phyloP scores from a whole-genome alignment of 2,113 vertebrate species.

The Varanus salvator region DNA sequence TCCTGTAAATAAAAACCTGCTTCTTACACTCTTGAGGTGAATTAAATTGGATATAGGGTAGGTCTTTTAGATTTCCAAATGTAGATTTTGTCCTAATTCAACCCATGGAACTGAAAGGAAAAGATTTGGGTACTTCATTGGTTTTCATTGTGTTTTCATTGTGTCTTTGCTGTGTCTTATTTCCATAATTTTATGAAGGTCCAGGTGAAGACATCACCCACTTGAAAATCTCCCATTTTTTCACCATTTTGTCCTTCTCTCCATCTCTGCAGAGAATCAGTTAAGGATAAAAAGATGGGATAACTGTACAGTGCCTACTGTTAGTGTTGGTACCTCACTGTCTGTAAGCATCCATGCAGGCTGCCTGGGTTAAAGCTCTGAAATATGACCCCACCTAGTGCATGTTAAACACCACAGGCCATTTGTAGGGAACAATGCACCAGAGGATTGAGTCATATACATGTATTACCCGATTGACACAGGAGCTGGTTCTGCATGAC shows the following conservation, averaged over 20 bases:
- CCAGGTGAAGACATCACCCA: no score
- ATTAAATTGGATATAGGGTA: background rate
- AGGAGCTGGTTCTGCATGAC: background rate
- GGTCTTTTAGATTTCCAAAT: background rate
- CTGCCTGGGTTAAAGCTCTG: background rate
- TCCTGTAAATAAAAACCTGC: background rate
- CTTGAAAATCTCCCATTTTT: no score
- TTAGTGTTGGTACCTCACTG: no score
- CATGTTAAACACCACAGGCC: background rate
- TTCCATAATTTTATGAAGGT: no score
- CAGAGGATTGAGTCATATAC: background rate
- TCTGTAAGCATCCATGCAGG: no score
- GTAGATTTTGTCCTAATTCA: background rate
- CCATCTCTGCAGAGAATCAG: no score
- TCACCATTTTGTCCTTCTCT: no score
- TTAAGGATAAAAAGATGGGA: no score
- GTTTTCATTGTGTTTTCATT: no score
- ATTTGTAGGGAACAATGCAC: background rate
- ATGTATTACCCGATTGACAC: background rate
- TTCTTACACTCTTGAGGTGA: background rate
- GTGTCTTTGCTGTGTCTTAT: no score
- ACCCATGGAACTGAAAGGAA: background rate
- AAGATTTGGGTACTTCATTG: background rate
- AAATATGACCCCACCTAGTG: background rate
- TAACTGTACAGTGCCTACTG: no score